Percentiles rank a stretch among this genome's conserved stretches.
phyloP scores from a whole-genome alignment of 2,888 invertebrate genomes.

The Eupithecia vulgata region DNA sequence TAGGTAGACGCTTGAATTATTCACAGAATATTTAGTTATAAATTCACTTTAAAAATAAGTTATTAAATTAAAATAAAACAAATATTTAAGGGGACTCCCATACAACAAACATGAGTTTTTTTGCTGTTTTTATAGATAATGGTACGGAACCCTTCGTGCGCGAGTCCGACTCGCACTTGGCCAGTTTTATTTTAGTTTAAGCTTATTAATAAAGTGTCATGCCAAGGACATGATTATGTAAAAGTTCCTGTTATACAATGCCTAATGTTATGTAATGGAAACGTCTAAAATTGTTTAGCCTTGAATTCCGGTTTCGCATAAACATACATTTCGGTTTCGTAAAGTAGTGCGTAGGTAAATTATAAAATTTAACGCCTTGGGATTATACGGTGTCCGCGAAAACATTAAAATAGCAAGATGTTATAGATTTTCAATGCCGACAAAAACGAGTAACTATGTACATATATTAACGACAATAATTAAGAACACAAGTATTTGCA shows the following conservation, averaged over 20 bases:
- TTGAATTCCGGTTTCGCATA: constrained; percentile 7
- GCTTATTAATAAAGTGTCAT: not conserved
- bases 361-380: constrained; percentile 7
- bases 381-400: not conserved
- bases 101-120: too few relatives aligned
- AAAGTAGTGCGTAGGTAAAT: not conserved
- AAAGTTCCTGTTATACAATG: not conserved
- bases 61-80: too few relatives aligned
- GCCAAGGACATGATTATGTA: not conserved
- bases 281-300: constrained; percentile 7
- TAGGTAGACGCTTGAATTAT: too few relatives aligned
- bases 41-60: too few relatives aligned
- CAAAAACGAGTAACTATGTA: not conserved
- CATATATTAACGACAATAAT: too few relatives aligned
- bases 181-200: too few relatives aligned
- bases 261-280: constrained; percentile 4
- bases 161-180: too few relatives aligned
- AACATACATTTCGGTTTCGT: not conserved
- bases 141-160: too few relatives aligned
- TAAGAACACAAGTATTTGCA: too few relatives aligned
- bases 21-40: too few relatives aligned
- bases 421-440: not conserved
- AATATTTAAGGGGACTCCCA: too few relatives aligned
- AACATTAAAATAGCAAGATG: not conserved
- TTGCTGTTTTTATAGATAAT: too few relatives aligned